Evolutionary conservation across 2,113 vertebrate genomes (phyloP), one percentile per base, ranked within the genome.

Genomic region (Jaculus jaculus): DNA sequence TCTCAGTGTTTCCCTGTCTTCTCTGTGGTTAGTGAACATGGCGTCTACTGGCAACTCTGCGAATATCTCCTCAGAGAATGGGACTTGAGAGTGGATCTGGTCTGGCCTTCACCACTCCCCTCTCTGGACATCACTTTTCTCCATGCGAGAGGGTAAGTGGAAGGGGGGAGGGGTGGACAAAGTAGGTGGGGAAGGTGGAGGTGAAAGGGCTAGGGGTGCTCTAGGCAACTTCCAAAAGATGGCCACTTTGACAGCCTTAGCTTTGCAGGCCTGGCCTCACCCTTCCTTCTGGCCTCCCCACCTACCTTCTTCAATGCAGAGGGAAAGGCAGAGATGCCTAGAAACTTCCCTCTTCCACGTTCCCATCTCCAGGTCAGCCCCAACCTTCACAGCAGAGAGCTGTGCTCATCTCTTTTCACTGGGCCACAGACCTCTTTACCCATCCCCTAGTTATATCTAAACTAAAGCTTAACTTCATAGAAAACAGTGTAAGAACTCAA

Each of bases 401-500:
- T 21, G 24, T 2, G 54, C 65, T 37, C 65, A 20, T 28, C 30
- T 84, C 73, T 78, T 61, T 63, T 69, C 47, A 6, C 32, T 30
- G 47, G 71, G 82, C 47, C 0, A 68, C 61, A n/a, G 65, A 34
- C 51, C 68, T 58, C 85, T 72, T 75, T 78, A 66, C 32, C 6
- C 34, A 74, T 73, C 39, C 6, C 42, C 6, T 15, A 68, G 66
- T 68, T 32, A 68, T 9, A 32, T 9, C 73, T 68, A 30, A 92
- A 69, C 9, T 34, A 69, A 60, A 87, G 77, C 15, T 30, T 68
- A 84, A 58, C 71, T 26, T 73, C 54, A 73, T 68, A 90, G 66
- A 54, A 80, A 86, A 47, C 20, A 28, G 82, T 92, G 92, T 71
- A 66, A 39, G 73, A 84, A 87, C 39, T 82, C 28, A 88, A 80